Evolutionary conservation across 2,888 invertebrate species (phyloP).

Genomic region (Tenthredo notha): DNA sequence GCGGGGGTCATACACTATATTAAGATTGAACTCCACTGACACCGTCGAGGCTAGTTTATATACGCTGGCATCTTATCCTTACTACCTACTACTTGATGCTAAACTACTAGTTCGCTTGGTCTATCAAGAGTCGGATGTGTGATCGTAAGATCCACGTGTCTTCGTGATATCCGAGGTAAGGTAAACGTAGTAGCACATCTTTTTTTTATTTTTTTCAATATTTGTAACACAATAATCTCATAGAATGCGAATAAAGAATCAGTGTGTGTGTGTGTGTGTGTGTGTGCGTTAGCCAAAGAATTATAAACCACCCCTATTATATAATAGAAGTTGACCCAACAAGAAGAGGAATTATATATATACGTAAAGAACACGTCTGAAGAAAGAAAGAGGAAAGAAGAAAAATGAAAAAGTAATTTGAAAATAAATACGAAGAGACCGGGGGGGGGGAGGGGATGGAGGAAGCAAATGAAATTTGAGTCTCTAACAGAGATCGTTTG

Average conservation of each 20-base stretch:
- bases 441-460: background rate
- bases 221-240: too few relatives aligned
- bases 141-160: background rate
- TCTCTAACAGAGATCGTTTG: slow-evolving; percentile 45
- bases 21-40: slow-evolving; percentile 78
- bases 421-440: background rate
- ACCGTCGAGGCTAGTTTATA: slow-evolving; percentile 59
- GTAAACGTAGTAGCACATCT: too few relatives aligned
- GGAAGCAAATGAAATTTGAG: slow-evolving; percentile 35
- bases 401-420: background rate
- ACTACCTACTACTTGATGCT: background rate
- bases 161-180: too few relatives aligned
- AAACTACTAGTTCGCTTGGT: background rate
- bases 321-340: too few relatives aligned
- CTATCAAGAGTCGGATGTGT: slow-evolving; percentile 9
- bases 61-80: background rate
- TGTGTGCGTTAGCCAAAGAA: too few relatives aligned
- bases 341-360: too few relatives aligned
- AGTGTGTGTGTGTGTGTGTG: too few relatives aligned
- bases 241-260: too few relatives aligned
- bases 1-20: slow-evolving; percentile 77
- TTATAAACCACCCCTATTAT: too few relatives aligned
- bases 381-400: background rate
- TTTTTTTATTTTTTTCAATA: too few relatives aligned
- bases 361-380: background rate